Conservation (phyloP, 2,113 vertebrate genomes). For the Mirza zaza region DNA sequence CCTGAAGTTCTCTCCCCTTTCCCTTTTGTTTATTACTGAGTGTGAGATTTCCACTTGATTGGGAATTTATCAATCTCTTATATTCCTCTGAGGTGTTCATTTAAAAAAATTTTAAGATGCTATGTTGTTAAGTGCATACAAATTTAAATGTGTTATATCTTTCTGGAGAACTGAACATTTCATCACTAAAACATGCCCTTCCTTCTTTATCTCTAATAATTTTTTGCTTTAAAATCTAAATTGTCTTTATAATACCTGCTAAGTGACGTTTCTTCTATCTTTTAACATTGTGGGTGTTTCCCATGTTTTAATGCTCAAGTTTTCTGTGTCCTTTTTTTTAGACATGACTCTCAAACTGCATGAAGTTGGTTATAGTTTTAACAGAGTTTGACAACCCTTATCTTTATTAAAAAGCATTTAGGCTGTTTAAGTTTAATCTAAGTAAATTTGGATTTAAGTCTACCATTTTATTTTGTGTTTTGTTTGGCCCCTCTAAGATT, state of each 20-base stretch:
- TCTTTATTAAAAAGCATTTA: background rate
- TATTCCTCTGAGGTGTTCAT: background rate
- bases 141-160: background rate
- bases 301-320: background rate
- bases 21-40: background rate
- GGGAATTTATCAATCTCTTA: background rate
- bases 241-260: background rate
- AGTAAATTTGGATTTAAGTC: slow-evolving; percentile 11
- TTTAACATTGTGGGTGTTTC: background rate
- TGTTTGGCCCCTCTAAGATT: background rate
- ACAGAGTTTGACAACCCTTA: background rate
- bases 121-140: background rate
- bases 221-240: background rate
- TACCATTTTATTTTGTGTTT: background rate
- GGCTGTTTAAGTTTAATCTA: background rate
- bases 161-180: background rate
- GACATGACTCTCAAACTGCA: background rate
- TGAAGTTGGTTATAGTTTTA: background rate
- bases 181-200: background rate
- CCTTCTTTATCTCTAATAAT: background rate
- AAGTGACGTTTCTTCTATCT: background rate
- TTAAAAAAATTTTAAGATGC: background rate
- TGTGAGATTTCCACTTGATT: background rate
- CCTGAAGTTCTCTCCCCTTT: background rate
- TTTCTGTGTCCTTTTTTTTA: background rate